phyloP scores from a whole-genome alignment of 2,113 vertebrate genomes.

The Poeciliopsis occidentalis region DNA sequence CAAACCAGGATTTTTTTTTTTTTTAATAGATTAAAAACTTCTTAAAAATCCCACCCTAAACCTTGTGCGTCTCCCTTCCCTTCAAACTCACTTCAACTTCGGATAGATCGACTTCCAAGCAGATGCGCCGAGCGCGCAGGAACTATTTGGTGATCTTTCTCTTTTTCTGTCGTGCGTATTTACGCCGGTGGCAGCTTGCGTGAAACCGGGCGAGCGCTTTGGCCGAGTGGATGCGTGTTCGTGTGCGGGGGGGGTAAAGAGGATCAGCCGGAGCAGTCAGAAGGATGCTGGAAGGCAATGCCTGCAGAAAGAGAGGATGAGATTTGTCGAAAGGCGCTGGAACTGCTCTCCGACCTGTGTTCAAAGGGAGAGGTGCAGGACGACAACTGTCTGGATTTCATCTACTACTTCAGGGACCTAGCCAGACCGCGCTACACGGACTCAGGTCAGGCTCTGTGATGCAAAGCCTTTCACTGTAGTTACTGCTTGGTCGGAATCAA shows the following conservation, averaged over 20 bases:
- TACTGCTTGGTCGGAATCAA: not conserved
- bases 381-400: constrained; percentile 95
- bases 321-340: constrained; percentile 97
- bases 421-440: constrained; percentile 90
- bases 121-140: constrained; percentile 28
- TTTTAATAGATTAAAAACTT: constrained; percentile 27
- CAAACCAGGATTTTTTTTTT: not conserved
- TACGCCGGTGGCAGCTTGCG: constrained; percentile 3
- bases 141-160: constrained; percentile 44
- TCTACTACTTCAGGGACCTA: constrained; percentile 92
- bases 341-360: constrained; percentile 94
- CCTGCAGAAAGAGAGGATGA: constrained; percentile 95
- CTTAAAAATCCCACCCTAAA: not conserved
- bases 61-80: not conserved
- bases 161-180: constrained; percentile 42
- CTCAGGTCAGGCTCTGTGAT: constrained; percentile 80
- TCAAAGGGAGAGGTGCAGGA: constrained; percentile 93
- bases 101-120: not conserved
- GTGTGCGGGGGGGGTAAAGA: not conserved
- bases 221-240: constrained; percentile 2
- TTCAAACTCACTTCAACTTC: not conserved
- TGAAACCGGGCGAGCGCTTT: not conserved
- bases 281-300: constrained; percentile 99
- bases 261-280: constrained; percentile 80
- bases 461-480: not conserved